Base-by-base conservation (phyloP, 2,113 vertebrate genomes). In the Hypocryptadius cinnamomeus region DNA sequence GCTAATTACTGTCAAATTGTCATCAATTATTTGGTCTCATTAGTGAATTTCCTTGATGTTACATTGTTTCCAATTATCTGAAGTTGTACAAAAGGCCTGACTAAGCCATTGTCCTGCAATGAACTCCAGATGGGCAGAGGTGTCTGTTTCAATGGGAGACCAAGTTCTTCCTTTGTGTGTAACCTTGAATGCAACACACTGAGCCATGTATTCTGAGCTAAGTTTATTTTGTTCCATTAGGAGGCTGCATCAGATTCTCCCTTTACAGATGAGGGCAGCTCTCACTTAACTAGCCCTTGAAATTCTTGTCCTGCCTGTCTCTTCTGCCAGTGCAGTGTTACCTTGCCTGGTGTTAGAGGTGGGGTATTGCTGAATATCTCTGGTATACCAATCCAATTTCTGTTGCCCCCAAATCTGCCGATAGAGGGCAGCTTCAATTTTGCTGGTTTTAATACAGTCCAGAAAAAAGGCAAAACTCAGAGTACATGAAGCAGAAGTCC, bases 401-500 rank as follows among this genome's bases (percentile, higher is more conserved):
- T 84, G 11, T 76, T 92, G 63, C 56, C 85, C 61, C 20, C 35
- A 57, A 66, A 51, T 79, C 66, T 91, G 54, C 87, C 91, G 44
- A 87, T 25, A 93, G 84, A 94, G 74, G 92, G 78, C 84, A 93
- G 54, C 72, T 95, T 87, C 56, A 77, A 93, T 95, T 87, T 79
- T 80, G 6, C n/a, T 85, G 50, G 0, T 77, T 76, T 91, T 79
- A 45, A 19, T 61, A 12, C 23, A 79, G 42, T 57, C 21, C 42
- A 77, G 66, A 44, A 68, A 73, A 79, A 91, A 79, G 40, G 23
- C 28, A 72, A 69, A 95, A 24, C 4, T 69, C 47, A 31, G 54
- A 60, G 35, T 80, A 33, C 27, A 13, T 50, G 22, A 87, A 87
- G 66, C 31, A 54, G 50, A 64, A 77, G 42, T 68, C n/a, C 44